Percentiles rank a stretch among this genome's conserved stretches.
Conservation (phyloP, 2,888 invertebrate genomes). For the Ryuthela nishihirai region DNA sequence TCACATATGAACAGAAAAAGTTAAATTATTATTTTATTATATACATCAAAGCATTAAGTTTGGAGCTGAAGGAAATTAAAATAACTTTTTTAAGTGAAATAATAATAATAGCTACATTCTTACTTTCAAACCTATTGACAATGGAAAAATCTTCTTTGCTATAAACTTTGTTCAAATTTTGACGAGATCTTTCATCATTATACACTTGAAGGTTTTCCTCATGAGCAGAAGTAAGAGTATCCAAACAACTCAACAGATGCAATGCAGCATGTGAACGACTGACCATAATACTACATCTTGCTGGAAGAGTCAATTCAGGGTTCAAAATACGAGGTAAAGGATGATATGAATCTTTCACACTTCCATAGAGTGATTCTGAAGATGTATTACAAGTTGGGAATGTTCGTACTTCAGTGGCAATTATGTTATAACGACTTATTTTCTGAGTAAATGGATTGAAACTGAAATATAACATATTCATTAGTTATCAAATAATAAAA, state of each 20-base stretch:
- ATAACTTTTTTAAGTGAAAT: too few relatives aligned
- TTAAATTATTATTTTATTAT: too few relatives aligned
- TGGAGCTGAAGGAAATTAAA: too few relatives aligned
- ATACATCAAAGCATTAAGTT: too few relatives aligned
- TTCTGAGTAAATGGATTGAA: slow-evolving; percentile 62
- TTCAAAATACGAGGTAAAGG: slow-evolving; percentile 63
- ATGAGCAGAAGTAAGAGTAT: slow-evolving; percentile 79
- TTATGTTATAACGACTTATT: slow-evolving; percentile 75
- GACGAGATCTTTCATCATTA: slow-evolving; percentile 50
- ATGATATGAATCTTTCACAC: slow-evolving; percentile 23
- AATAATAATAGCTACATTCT: too few relatives aligned
- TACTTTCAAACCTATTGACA: slow-evolving; percentile 85
- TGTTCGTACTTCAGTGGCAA: slow-evolving; percentile 66
- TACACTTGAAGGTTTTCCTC: slow-evolving; percentile 48
- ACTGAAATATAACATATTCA: slow-evolving; percentile 43
- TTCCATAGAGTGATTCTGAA: slow-evolving; percentile 33
- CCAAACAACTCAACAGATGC: slow-evolving; percentile 81
- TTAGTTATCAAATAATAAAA: not conserved
- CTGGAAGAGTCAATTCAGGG: slow-evolving; percentile 77
- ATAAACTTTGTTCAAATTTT: slow-evolving; percentile 57
- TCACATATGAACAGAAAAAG: too few relatives aligned
- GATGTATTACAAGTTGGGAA: slow-evolving; percentile 46
- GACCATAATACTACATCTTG: slow-evolving; percentile 51
- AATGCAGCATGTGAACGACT: slow-evolving; percentile 82
- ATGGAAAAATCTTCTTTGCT: slow-evolving; percentile 74